These are phyloP conservation scores for Forbesichthys agassizii DNA, from an alignment of 2,113 vertebrate genomes.

Conservation along the genomic window DNA sequence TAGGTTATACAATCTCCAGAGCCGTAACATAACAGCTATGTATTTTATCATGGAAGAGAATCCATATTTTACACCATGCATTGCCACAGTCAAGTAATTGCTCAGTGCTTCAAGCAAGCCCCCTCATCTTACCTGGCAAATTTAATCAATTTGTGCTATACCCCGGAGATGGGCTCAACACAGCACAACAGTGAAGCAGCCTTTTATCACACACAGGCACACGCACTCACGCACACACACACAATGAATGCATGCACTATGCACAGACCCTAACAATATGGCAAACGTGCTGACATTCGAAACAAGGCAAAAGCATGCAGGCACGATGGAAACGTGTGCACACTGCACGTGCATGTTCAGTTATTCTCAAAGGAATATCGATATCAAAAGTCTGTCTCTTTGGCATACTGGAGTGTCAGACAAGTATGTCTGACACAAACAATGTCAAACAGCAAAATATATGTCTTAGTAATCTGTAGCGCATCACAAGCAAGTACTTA, in stretches of 20 bases:
- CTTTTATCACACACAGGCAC: background rate
- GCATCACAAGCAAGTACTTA: slow-evolving; percentile 11
- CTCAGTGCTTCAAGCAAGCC: slow-evolving; percentile 58
- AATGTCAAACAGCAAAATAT: background rate
- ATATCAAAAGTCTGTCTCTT: slow-evolving; percentile 4
- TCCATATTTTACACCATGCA: slow-evolving; percentile 48
- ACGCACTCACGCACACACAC: slow-evolving; percentile 5
- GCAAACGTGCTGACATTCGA: background rate
- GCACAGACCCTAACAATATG: background rate
- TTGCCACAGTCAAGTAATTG: slow-evolving; percentile 71
- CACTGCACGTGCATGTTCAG: slow-evolving; percentile 16
- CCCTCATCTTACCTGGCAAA: slow-evolving; percentile 69
- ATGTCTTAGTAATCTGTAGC: background rate
- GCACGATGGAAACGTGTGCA: background rate
- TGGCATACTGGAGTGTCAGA: slow-evolving; percentile 26
- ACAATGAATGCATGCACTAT: background rate
- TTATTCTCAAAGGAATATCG: slow-evolving; percentile 46
- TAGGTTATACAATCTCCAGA: slow-evolving; percentile 13
- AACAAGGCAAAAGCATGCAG: background rate
- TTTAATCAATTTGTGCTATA: slow-evolving; percentile 70
- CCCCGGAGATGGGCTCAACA: slow-evolving; percentile 60
- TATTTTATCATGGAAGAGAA: slow-evolving; percentile 39
- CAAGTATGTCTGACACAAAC: slow-evolving; percentile 4
- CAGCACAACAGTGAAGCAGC: slow-evolving; percentile 31
- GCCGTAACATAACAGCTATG: slow-evolving; percentile 12